A percentile compares a stretch with the other conserved stretches of the same genome.
Evolutionary conservation across 2,113 vertebrate genomes (phyloP).

Genomic region (Syngnathus typhle): DNA sequence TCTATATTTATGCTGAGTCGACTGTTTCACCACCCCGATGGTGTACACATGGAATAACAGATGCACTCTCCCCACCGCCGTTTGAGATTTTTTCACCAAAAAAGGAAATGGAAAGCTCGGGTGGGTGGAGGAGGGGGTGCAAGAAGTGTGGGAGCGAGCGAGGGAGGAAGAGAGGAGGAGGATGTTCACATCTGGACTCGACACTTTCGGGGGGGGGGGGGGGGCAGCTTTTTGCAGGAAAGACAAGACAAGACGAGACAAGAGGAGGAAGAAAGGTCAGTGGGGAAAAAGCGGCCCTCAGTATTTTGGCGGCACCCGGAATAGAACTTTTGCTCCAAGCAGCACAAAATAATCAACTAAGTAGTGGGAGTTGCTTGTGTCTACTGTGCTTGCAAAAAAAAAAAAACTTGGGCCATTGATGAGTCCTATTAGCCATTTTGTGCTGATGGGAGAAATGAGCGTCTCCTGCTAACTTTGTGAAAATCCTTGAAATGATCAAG

Average conservation of each 20-base stretch:
- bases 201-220: slow-evolving; percentile 77
- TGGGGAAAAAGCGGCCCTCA: background rate
- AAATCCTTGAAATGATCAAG: too few species aligned
- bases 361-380: too few species aligned
- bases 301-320: background rate
- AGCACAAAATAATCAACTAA: too few species aligned
- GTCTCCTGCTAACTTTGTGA: too few species aligned
- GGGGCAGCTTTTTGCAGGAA: slow-evolving; percentile 32
- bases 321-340: too few species aligned
- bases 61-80: slow-evolving; percentile 66
- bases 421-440: too few species aligned
- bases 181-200: slow-evolving; percentile 90
- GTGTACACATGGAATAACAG: slow-evolving; percentile 49
- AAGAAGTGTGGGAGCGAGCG: slow-evolving; percentile 55
- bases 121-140: slow-evolving; percentile 43
- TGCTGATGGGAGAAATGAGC: too few species aligned
- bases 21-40: slow-evolving; percentile 58
- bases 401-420: too few species aligned
- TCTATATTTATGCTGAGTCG: slow-evolving; percentile 60
- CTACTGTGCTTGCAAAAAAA: too few species aligned
- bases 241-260: slow-evolving; percentile 11
- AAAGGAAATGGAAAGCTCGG: slow-evolving; percentile 91
- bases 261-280: background rate
- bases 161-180: slow-evolving; percentile 45
- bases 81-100: slow-evolving; percentile 93